Evolutionary conservation across 2,888 invertebrate species (phyloP).

Genomic region (Dynastes maya): DNA sequence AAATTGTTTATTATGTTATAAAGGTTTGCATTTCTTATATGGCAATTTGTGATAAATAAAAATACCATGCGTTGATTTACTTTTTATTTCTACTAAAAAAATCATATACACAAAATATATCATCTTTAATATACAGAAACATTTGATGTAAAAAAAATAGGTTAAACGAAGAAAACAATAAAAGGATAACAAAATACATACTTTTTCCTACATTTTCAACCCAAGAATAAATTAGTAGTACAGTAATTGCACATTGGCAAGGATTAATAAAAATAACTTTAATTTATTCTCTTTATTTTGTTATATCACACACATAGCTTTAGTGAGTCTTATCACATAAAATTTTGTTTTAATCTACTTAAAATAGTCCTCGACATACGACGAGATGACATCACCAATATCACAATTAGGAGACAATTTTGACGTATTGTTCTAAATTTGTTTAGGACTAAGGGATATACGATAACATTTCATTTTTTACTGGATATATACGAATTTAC

Average conservation of each 20-base stretch:
- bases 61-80: background rate
- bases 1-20: too few relatives aligned
- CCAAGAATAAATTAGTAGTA: constrained; percentile 39
- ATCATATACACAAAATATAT: constrained; percentile 46
- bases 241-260: constrained; percentile 34
- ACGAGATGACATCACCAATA: constrained; percentile 29
- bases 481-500: too few relatives aligned
- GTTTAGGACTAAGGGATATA: background rate
- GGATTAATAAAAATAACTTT: constrained; percentile 32
- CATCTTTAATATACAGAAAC: constrained; percentile 39
- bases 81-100: constrained; percentile 40
- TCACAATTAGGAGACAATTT: constrained; percentile 43
- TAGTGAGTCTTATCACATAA: constrained; percentile 45
- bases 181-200: constrained; percentile 28
- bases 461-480: background rate
- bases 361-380: constrained; percentile 7
- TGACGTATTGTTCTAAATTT: constrained; percentile 1
- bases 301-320: constrained; percentile 45
- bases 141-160: constrained; percentile 32
- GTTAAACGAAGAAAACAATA: constrained; percentile 37
- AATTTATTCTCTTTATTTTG: constrained; percentile 25
- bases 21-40: too few relatives aligned
- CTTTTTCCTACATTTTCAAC: constrained; percentile 12
- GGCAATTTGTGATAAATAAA: too few relatives aligned
- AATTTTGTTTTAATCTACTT: constrained; percentile 37